phyloP scores from a whole-genome alignment of 1,140 invertebrate species.

The Protaetia brevitarsis region DNA sequence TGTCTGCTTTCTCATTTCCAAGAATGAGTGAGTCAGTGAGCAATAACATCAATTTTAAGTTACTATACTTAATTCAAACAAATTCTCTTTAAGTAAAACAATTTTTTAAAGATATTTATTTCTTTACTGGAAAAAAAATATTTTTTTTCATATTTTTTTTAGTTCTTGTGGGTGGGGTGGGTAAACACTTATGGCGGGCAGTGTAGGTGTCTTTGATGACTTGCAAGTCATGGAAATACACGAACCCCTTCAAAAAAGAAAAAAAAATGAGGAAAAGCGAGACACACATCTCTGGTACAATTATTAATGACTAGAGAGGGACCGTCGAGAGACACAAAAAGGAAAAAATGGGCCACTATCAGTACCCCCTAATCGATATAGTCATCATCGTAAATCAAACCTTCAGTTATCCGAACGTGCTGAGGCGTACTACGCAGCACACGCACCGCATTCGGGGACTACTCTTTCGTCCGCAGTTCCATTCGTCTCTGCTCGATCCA shows the following conservation, averaged over 20 bases:
- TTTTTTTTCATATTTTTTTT: too few species aligned
- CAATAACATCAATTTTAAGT: too few species aligned
- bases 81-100: too few species aligned
- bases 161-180: too few species aligned
- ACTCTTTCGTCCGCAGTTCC: constrained; percentile 5
- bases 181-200: too few species aligned
- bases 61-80: too few species aligned
- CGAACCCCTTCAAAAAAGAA: background rate
- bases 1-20: too few species aligned
- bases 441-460: background rate
- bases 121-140: too few species aligned
- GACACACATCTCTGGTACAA: constrained; percentile 9
- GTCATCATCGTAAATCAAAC: constrained; percentile 39
- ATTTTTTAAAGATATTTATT: too few species aligned
- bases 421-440: background rate
- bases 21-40: too few species aligned
- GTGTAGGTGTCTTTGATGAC: background rate
- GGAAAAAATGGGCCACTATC: constrained; percentile 17
- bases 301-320: background rate
- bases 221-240: background rate
- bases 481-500: background rate
- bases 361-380: constrained; percentile 32
- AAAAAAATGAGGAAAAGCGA: too few species aligned
- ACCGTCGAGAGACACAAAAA: background rate
- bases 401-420: constrained; percentile 32